Base-by-base conservation (phyloP, 92 coral and sea anemone species). In the Epizoanthus stellaris region DNA sequence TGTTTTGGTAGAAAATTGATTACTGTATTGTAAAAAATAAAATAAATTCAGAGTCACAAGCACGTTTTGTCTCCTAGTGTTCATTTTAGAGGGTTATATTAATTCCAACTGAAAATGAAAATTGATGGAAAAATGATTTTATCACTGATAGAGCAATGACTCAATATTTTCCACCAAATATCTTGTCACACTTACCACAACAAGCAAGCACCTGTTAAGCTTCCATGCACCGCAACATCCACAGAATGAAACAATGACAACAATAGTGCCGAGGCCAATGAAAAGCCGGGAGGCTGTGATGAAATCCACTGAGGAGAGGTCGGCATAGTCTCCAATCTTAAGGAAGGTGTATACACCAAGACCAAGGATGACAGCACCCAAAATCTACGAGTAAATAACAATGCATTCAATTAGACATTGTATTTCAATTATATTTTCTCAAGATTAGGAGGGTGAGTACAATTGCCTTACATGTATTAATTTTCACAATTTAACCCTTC, bases 151-250 rank as follows among this genome's bases (percentile, higher is more conserved):
- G 36, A 30, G 36, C 36, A 30, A 30, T 30, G 36, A 30, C 36
- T 30, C 36, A 30, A 30, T 30, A 30, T 30, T 30, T 30, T 30
- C 36, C 36, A 52, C 10, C 56, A 62, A 62, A n/a, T 62, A 20
- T 62, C 10, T 30, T 63, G 42, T 4, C 0, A 2, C 36, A 77
- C 82, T 77, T 16, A 77, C 82, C 5, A 17, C 4, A 60, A 77
- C 40, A 9, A 77, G 70, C 30, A 77, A 36, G 64, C 82, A 77
- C 57, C 61, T 77, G 38, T 5, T 40, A 4, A 36, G 57, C 15
- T 77, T 77, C 82, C 82, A 77, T 10, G 82, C 82, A 13, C 82
- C 82, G 36, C 70, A 77, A n/a, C 82, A 77, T 14, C 82, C 82
- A 77, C 82, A 77, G 56, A 77, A 77, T 1, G 82, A 77, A 16